Evolutionary conservation across 2,113 vertebrate genomes (phyloP).

Genomic region (Acanthochromis polyacanthus): DNA sequence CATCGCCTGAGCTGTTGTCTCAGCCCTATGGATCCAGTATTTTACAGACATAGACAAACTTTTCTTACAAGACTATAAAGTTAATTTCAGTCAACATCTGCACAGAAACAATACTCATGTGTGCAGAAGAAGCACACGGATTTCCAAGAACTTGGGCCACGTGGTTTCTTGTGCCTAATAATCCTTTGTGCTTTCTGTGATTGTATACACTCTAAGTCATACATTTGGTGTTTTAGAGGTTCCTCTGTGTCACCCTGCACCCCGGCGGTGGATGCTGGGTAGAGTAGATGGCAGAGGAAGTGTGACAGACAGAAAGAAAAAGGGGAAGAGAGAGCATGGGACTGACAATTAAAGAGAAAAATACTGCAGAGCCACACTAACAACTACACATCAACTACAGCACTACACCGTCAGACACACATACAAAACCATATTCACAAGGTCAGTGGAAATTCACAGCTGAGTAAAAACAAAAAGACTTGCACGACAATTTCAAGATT

Average conservation of each 20-base stretch:
- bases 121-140: constrained; percentile 40
- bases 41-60: constrained; percentile 67
- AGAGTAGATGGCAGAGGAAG: constrained; percentile 40
- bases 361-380: constrained; percentile 68
- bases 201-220: constrained; percentile 73
- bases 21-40: constrained; percentile 60
- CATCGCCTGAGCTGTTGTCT: constrained; percentile 48
- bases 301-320: constrained; percentile 54
- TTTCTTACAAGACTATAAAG: constrained; percentile 34
- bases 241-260: constrained; percentile 40
- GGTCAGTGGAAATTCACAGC: constrained; percentile 75
- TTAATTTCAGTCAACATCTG: constrained; percentile 40
- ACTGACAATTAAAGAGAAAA: constrained; percentile 65
- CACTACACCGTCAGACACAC: constrained; percentile 70
- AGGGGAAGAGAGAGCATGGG: constrained; percentile 36
- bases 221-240: constrained; percentile 76
- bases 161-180: constrained; percentile 74
- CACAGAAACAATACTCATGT: constrained; percentile 42
- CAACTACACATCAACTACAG: constrained; percentile 71
- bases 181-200: constrained; percentile 84
- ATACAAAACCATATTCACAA: constrained; percentile 72
- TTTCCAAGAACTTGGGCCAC: constrained; percentile 28
- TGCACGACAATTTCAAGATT: constrained; percentile 70
- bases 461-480: constrained; percentile 66
- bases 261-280: constrained; percentile 37